These are phyloP conservation scores for Galerucella pusilla DNA, from an alignment of 2,888 invertebrate species.

Conservation along the genomic window DNA sequence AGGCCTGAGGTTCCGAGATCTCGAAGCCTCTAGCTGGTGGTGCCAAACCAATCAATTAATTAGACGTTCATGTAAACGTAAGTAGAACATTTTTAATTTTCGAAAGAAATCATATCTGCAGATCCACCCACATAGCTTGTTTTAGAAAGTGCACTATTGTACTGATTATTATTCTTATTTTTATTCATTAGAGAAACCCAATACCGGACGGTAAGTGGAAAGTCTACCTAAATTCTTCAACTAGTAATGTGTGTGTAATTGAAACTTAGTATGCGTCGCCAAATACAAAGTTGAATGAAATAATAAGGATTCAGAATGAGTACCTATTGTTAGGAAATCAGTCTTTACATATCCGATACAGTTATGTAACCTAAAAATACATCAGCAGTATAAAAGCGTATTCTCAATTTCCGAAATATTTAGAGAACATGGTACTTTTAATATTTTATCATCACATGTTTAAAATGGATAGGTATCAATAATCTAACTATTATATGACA, in stretches of 20 bases:
- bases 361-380: constrained; percentile 39
- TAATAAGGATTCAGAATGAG: constrained; percentile 39
- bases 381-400: constrained; percentile 16
- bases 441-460: neutral
- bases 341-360: constrained; percentile 35
- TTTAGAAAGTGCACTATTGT: constrained; percentile 20
- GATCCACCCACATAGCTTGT: constrained; percentile 9
- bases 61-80: neutral
- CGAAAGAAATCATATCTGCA: neutral
- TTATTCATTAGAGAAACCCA: constrained; percentile 39
- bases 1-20: no score
- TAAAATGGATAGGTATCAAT: no score
- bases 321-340: constrained; percentile 38
- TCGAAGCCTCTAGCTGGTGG: no score
- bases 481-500: no score
- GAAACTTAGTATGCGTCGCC: constrained; percentile 40
- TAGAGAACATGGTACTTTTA: constrained; percentile 4
- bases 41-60: no score
- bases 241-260: constrained; percentile 33
- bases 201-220: constrained; percentile 30
- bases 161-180: constrained; percentile 3
- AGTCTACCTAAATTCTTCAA: constrained; percentile 37
- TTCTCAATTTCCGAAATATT: constrained; percentile 12
- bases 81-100: neutral
- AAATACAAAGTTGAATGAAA: constrained; percentile 40